Percentiles rank a stretch among this genome's conserved stretches.
phyloP scores from a whole-genome alignment of 2,888 invertebrate species.

The Notodonta dromedarius region DNA sequence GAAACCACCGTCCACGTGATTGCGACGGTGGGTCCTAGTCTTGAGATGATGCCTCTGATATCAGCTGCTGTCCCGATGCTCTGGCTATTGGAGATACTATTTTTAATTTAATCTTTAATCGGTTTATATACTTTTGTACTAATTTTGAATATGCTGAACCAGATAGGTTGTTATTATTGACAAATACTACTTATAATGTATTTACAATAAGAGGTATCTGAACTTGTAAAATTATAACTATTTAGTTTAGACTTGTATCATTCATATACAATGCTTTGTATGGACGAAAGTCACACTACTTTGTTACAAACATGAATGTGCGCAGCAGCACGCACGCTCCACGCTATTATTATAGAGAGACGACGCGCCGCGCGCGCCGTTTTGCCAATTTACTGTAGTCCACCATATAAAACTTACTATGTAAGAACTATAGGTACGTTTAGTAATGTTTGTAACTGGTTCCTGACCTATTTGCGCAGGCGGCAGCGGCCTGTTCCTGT shows the following conservation, averaged over 20 bases:
- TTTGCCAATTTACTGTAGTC: not conserved
- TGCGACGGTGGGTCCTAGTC: not conserved
- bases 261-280: not conserved
- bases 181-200: too few relatives aligned
- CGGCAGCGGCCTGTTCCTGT: not conserved
- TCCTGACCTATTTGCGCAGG: not conserved
- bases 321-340: not conserved
- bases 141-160: too few relatives aligned
- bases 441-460: not conserved
- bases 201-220: too few relatives aligned
- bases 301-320: not conserved
- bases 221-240: too few relatives aligned
- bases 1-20: not conserved
- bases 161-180: too few relatives aligned
- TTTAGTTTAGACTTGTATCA: too few relatives aligned
- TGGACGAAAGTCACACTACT: not conserved
- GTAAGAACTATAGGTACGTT: not conserved
- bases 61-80: not conserved
- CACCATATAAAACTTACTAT: not conserved
- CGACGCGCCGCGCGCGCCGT: not conserved
- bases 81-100: too few relatives aligned
- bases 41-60: not conserved
- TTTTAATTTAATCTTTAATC: too few relatives aligned
- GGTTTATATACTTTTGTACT: too few relatives aligned
- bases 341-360: not conserved